A percentile compares a stretch with the other conserved stretches of the same genome.
These are phyloP conservation scores for Gobio occitaniae DNA, from an alignment of 2,797 vertebrate genomes.

Conservation along the genomic window DNA sequence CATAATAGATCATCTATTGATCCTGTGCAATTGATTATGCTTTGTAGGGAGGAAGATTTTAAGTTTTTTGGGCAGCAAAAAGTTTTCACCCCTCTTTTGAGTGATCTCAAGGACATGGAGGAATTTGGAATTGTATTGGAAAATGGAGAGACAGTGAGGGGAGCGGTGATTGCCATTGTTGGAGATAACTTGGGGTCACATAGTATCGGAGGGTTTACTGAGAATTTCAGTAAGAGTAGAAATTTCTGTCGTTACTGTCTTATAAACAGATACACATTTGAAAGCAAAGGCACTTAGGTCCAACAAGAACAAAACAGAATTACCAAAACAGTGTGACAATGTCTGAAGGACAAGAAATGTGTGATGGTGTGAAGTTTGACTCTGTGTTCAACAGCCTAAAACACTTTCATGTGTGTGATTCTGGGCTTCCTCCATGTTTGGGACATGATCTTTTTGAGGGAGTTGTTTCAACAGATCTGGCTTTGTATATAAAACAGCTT, in stretches of 20 bases:
- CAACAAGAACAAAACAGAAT: neutral
- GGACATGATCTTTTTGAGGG: neutral
- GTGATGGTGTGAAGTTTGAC: neutral
- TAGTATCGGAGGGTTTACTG: neutral
- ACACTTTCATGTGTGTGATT: neutral
- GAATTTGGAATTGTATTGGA: conserved; percentile 2
- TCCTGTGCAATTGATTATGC: neutral
- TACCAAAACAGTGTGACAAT: neutral
- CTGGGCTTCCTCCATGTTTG: neutral
- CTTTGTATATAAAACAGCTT: neutral
- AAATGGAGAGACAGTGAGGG: neutral
- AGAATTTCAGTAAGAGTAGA: too few species aligned
- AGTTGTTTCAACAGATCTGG: conserved; percentile 14
- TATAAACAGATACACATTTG: neutral
- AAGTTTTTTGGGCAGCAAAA: neutral
- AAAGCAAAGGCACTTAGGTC: neutral
- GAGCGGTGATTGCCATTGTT: neutral
- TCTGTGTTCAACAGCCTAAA: neutral
- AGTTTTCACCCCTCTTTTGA: neutral
- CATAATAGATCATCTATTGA: neutral
- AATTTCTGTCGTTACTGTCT: neutral
- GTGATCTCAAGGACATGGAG: neutral
- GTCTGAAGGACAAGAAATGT: neutral
- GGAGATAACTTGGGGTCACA: neutral
- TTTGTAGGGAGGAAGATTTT: neutral